These are phyloP conservation scores for Rhinichthys klamathensis DNA, from an alignment of 2,113 vertebrate genomes.

Conservation along the genomic window DNA sequence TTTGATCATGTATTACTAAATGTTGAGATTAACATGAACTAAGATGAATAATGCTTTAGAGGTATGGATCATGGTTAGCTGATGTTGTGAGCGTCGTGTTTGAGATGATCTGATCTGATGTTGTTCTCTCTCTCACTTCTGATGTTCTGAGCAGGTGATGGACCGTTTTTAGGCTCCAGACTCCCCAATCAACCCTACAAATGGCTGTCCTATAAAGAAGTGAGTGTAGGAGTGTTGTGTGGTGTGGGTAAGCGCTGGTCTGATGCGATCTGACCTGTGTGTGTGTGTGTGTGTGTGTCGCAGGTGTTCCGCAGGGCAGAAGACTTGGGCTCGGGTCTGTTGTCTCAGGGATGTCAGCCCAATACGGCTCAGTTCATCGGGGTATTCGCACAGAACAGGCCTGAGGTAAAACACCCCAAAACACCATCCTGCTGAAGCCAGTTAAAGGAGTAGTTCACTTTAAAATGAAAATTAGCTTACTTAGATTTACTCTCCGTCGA, in stretches of 20 bases:
- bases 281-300: neutral
- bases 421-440: neutral
- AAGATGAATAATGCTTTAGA: no score
- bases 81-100: no score
- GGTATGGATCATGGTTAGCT: no score
- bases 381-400: constrained; percentile 96
- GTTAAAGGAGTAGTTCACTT: neutral
- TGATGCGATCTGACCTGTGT: no score
- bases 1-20: no score
- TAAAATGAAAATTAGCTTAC: no score
- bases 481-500: no score
- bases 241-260: no score
- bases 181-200: constrained; percentile 93
- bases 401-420: constrained; percentile 81
- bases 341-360: constrained; percentile 88
- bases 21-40: no score
- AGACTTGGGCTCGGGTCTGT: constrained; percentile 90
- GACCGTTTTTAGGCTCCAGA: constrained; percentile 92
- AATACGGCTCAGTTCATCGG: constrained; percentile 90
- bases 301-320: constrained; percentile 91
- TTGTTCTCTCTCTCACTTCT: neutral
- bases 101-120: neutral
- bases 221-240: constrained; percentile 64
- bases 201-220: constrained; percentile 97
- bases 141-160: constrained; percentile 79